Base-by-base conservation (phyloP, 2,888 invertebrate genomes). In the Eupithecia centaureata region DNA sequence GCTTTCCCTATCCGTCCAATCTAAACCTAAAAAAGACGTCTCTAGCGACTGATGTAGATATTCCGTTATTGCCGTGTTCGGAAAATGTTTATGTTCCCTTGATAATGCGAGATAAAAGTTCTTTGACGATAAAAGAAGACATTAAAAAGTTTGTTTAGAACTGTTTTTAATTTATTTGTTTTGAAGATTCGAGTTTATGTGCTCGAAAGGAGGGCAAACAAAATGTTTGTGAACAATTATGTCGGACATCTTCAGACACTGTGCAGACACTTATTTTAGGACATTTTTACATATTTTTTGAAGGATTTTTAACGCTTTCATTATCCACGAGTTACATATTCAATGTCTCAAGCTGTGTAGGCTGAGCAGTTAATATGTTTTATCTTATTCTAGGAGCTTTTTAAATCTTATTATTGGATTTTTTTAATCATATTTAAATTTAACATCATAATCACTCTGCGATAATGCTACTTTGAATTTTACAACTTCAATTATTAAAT, bases 91-190 rank as follows among this genome's bases (percentile, higher is more conserved):
- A 61, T 54, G 42, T 61, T 70, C 70, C 63, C 65, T 69, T 69
- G 65, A 69, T 69, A 66, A 66, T 66, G 57, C 66, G 54, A 66
- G 63, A 70, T 70, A 70, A 70, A 70, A 70, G 61, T 70, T 70
- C 61, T 63, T 63, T 64, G 61, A 70, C 60, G 66, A 67, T 70
- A 70, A 70, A 69, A 66, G 62, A 69, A 70, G 70, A 61, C 66
- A 66, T 66, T 64, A 66, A 70, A 70, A 70, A 32, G 35, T 70
- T 70, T 63, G 66, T 56, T 63, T 60, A 30, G 57, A 69, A 69
- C 47, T 57, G 69, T 69, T 69, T 65, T 65, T 65, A 65, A 69
- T 69, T 66, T 70, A 66, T 70, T 69, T 66, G 65, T 65, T 70
- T 57, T 42, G 35, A 25, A 67, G 47, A 33, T 59, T 18, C 63